phyloP scores from a whole-genome alignment of 2,888 invertebrate genomes.

The Habroteleia sp. region DNA sequence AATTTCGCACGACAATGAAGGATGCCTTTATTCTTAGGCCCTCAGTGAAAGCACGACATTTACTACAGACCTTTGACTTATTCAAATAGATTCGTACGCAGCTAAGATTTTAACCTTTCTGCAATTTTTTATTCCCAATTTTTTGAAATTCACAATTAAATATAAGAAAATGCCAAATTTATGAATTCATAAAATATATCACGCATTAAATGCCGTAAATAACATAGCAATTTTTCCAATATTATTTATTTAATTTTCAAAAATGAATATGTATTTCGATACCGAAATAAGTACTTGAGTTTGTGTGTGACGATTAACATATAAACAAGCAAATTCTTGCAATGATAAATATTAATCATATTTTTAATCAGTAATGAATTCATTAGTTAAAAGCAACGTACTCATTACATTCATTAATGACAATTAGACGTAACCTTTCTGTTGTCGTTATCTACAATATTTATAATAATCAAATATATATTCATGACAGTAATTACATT shows the following conservation, averaged over 20 bases:
- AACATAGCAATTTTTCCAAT: too few species aligned
- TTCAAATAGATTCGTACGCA: slow-evolving; percentile 58
- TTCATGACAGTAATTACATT: slow-evolving; percentile 3
- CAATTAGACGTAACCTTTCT: slow-evolving; percentile 28
- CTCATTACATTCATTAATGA: slow-evolving; percentile 23
- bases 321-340: too few species aligned
- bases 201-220: too few species aligned
- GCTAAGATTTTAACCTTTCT: slow-evolving; percentile 56
- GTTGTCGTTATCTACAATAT: slow-evolving; percentile 12
- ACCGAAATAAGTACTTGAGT: too few species aligned
- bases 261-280: too few species aligned
- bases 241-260: too few species aligned
- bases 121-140: slow-evolving; percentile 18
- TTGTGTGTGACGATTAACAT: too few species aligned
- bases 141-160: too few species aligned
- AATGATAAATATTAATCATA: slow-evolving; percentile 8
- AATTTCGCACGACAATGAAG: slow-evolving; percentile 60
- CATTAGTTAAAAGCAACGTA: slow-evolving; percentile 15
- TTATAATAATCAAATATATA: slow-evolving; percentile 5
- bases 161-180: too few species aligned
- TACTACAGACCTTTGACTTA: slow-evolving; percentile 63
- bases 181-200: too few species aligned
- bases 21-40: slow-evolving; percentile 54
- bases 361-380: slow-evolving; percentile 21
- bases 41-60: slow-evolving; percentile 64